A percentile compares a stretch with the other conserved stretches of the same genome.
These are phyloP conservation scores for Lasaia peninsularis DNA, from an alignment of 1,140 invertebrate species.

Conservation along the genomic window DNA sequence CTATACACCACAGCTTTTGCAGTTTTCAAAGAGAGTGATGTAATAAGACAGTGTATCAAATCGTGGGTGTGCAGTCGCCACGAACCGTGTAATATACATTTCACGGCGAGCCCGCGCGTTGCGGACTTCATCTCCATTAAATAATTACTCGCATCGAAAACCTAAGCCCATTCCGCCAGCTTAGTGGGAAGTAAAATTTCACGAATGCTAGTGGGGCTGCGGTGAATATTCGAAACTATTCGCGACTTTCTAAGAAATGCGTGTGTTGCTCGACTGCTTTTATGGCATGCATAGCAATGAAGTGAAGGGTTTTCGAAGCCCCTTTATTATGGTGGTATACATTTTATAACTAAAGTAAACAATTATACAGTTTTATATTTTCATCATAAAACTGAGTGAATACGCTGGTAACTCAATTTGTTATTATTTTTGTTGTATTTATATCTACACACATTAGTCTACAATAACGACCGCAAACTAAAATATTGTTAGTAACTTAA, in stretches of 20 bases:
- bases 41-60: constrained; percentile 30
- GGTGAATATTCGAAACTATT: not conserved
- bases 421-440: too few relatives aligned
- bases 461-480: too few relatives aligned
- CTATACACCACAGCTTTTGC: not conserved
- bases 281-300: not conserved
- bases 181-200: constrained; percentile 20
- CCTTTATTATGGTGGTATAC: not conserved
- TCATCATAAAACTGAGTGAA: too few relatives aligned
- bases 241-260: not conserved
- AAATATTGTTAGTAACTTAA: too few relatives aligned
- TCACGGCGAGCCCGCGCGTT: constrained; percentile 42
- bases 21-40: constrained; percentile 12
- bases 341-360: not conserved
- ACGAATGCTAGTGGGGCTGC: not conserved
- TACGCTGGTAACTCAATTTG: too few relatives aligned
- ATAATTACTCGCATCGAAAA: constrained; percentile 51
- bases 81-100: constrained; percentile 53
- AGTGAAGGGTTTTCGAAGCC: too few relatives aligned
- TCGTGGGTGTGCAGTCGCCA: constrained; percentile 26
- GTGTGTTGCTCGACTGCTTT: constrained; percentile 2
- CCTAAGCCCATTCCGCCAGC: constrained; percentile 24
- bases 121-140: constrained; percentile 63
- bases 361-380: too few relatives aligned
- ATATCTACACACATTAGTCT: too few relatives aligned